Base-by-base conservation (phyloP, 2,797 vertebrate genomes). In the Cossypha heuglini region DNA sequence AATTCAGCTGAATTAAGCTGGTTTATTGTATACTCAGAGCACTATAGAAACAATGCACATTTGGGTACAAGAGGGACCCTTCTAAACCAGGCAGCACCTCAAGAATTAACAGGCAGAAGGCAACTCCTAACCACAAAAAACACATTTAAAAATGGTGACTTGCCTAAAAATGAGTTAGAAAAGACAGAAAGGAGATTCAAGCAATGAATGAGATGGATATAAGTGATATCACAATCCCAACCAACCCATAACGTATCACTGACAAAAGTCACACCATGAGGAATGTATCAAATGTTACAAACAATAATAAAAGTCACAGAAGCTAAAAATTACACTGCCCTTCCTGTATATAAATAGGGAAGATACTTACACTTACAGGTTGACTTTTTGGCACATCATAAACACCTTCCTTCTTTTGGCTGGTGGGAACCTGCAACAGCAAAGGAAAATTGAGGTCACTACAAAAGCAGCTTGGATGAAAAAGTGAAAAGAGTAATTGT, bases 361-460 rank as follows among this genome's bases (percentile, higher is more conserved):
- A 96, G 95, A 97, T 98, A 98, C 97, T 98, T 99, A 99, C 99
- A 99, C 99, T 99, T 99, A 99, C 98, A 98, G 99, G 99, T 98
- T 99, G 99, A 98, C 99, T 99, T 99, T 99, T 99, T 98, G 99
- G 99, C 98, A 99, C 99, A 97, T 99, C 99, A 99, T 99, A 99
- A 98, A 99, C 99, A 98, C 99, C 99, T 98, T 99, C 99, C 97
- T 99, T 99, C 99, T 99, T 99, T 98, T 99, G 99, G 98, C 99
- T 99, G 98, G 99, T 99, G 96, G 99, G 99, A 98, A 99, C 99
- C 99, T 99, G 95, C 67, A 68, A 90, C 51, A 93, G 71, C 38
- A 96, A 97, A 97, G 58, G 59, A 95, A 96, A 97, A 61, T 17
- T 3, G 49, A 21, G 54, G 78, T 97, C 76, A 93, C 12, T 5